Evolutionary conservation across 2,888 invertebrate genomes (phyloP).

Genomic region (Melolontha melolontha): DNA sequence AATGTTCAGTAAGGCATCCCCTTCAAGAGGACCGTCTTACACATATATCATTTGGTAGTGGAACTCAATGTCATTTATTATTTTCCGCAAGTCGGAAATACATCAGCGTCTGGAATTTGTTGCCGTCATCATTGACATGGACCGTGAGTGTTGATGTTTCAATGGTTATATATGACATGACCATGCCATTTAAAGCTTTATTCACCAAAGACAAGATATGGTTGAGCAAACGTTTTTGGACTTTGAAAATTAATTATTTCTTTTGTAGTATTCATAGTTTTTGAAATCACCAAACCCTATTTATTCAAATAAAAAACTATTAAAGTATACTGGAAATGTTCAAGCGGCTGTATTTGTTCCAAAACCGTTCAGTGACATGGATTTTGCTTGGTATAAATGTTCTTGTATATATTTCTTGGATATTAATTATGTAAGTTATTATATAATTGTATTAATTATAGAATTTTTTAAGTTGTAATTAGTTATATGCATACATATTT

Average conservation of each 20-base stretch:
- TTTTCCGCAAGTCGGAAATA: slow-evolving; percentile 71
- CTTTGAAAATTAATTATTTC: slow-evolving; percentile 20
- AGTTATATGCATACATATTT: too few relatives aligned
- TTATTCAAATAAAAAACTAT: slow-evolving; percentile 67
- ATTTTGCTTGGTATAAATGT: slow-evolving; percentile 71
- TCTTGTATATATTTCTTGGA: slow-evolving; percentile 74
- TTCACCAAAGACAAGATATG: slow-evolving; percentile 71
- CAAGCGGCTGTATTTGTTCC: slow-evolving; percentile 72
- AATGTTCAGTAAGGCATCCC: slow-evolving; percentile 69
- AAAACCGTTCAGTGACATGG: slow-evolving; percentile 64
- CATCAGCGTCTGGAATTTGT: slow-evolving; percentile 79
- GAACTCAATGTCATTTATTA: slow-evolving; percentile 70
- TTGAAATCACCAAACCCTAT: slow-evolving; percentile 70
- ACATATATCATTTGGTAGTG: slow-evolving; percentile 71
- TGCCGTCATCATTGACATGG: slow-evolving; percentile 79
- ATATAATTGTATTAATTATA: too few relatives aligned
- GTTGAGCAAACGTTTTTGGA: slow-evolving; percentile 22
- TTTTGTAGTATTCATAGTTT: slow-evolving; percentile 73
- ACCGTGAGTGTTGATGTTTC: slow-evolving; percentile 69
- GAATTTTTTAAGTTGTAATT: too few relatives aligned
- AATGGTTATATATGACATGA: slow-evolving; percentile 71
- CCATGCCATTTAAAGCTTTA: slow-evolving; percentile 76
- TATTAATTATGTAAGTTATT: slow-evolving; percentile 68
- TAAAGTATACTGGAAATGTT: slow-evolving; percentile 63
- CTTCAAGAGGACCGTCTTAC: slow-evolving; percentile 59